Evolutionary conservation across 2,113 vertebrate species (phyloP).

Genomic region (Syrmaticus mikado): DNA sequence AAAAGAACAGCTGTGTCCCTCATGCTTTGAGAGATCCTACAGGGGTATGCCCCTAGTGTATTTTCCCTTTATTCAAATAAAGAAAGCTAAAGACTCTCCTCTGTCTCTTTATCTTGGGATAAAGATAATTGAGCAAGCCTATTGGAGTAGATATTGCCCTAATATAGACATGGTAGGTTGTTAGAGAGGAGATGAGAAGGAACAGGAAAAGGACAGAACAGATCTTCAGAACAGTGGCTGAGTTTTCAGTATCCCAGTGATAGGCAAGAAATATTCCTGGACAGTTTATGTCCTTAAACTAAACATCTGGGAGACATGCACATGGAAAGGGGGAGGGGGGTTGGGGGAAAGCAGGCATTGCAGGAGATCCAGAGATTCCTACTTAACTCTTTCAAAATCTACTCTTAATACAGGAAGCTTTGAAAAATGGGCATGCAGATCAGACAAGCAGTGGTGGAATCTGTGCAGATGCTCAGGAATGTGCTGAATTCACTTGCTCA

Average conservation of each 20-base stretch:
- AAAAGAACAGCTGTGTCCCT: too few relatives aligned
- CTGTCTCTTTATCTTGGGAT: too few relatives aligned
- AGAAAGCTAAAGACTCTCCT: too few relatives aligned
- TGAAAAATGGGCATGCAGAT: background rate
- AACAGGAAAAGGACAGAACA: background rate
- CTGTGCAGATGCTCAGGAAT: rapidly evolving
- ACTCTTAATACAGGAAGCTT: background rate
- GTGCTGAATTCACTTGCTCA: background rate
- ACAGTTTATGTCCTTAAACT: background rate
- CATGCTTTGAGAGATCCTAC: too few relatives aligned
- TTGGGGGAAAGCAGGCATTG: rapidly evolving
- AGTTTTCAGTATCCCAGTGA: background rate
- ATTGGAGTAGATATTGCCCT: too few relatives aligned
- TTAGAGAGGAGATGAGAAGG: background rate
- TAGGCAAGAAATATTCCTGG: background rate
- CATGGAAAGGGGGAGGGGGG: background rate
- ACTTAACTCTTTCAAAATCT: background rate
- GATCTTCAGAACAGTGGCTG: background rate
- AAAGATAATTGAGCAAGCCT: too few relatives aligned
- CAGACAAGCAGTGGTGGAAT: background rate
- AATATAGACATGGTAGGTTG: too few relatives aligned
- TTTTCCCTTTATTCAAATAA: too few relatives aligned
- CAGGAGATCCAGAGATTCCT: background rate
- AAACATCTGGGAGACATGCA: rapidly evolving
- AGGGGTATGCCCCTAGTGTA: too few relatives aligned